Conservation (phyloP, 2,797 vertebrate genomes). For the Columba guinea region DNA sequence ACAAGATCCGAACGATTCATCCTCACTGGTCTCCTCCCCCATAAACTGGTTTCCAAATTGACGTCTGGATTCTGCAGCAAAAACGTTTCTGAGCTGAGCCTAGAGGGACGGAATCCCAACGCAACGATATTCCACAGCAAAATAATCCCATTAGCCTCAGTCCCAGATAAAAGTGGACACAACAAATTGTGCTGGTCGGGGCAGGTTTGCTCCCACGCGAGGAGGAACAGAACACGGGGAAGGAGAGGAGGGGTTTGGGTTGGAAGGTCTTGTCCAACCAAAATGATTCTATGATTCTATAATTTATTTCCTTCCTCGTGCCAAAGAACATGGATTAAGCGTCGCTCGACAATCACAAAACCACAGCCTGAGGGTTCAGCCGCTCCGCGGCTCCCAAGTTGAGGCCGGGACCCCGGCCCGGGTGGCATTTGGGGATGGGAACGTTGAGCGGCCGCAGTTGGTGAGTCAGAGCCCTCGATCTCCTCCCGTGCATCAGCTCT, state of each 20-base stretch:
- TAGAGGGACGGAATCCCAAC: neutral
- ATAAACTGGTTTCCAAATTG: constrained; percentile 33
- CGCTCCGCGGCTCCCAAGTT: neutral
- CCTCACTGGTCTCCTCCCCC: constrained; percentile 1
- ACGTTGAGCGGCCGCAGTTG: rapidly evolving
- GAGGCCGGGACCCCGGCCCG: neutral
- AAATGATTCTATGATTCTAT: no score
- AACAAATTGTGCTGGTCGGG: neutral
- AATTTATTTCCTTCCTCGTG: neutral
- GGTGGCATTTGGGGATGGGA: neutral
- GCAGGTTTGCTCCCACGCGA: neutral
- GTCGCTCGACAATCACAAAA: neutral
- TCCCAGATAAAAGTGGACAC: neutral
- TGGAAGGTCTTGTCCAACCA: neutral
- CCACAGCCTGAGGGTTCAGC: neutral
- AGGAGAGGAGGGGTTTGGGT: neutral
- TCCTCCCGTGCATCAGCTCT: neutral
- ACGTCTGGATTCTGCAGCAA: neutral
- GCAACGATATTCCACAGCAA: neutral
- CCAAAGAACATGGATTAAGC: neutral
- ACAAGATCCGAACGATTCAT: neutral
- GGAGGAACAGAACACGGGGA: neutral
- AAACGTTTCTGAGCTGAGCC: neutral
- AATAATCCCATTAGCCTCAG: neutral
- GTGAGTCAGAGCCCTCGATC: neutral